These are phyloP conservation scores for Leucophora obtusa DNA, from an alignment of 2,888 invertebrate genomes.

Conservation along the genomic window DNA sequence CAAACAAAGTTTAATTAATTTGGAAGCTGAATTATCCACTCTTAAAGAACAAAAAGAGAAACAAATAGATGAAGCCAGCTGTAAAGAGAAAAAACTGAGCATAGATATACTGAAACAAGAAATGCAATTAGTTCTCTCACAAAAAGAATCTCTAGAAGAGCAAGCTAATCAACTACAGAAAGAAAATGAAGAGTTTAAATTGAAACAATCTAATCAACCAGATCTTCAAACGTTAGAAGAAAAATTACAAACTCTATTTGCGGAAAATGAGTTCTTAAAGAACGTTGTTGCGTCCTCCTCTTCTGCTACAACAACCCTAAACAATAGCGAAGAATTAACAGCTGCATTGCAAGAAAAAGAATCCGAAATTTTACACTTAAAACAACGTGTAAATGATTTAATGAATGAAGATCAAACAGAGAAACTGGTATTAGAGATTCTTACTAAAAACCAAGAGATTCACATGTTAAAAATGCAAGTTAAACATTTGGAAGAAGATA, in stretches of 20 bases:
- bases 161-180: slow-evolving; percentile 56
- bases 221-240: slow-evolving; percentile 49
- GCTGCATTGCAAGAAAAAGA: slow-evolving; percentile 75
- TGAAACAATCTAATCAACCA: neutral
- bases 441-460: slow-evolving; percentile 78
- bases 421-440: slow-evolving; percentile 76
- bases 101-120: slow-evolving; percentile 43
- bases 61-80: slow-evolving; percentile 38
- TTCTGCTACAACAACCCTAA: slow-evolving; percentile 37
- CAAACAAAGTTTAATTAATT: slow-evolving; percentile 53
- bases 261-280: slow-evolving; percentile 66
- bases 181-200: slow-evolving; percentile 46
- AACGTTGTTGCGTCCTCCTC: slow-evolving; percentile 50
- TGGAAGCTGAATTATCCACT: slow-evolving; percentile 37
- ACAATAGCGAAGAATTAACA: slow-evolving; percentile 68
- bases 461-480: slow-evolving; percentile 78
- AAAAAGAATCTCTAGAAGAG: slow-evolving; percentile 58
- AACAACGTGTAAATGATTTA: slow-evolving; percentile 78
- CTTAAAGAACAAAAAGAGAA: slow-evolving; percentile 52
- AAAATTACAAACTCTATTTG: slow-evolving; percentile 69
- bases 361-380: slow-evolving; percentile 74
- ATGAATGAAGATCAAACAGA: slow-evolving; percentile 78
- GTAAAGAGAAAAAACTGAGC: slow-evolving; percentile 38
- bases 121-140: slow-evolving; percentile 58
- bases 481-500: slow-evolving; percentile 78